phyloP scores from a whole-genome alignment of 2,888 invertebrate genomes.

The Amiota mariae region DNA sequence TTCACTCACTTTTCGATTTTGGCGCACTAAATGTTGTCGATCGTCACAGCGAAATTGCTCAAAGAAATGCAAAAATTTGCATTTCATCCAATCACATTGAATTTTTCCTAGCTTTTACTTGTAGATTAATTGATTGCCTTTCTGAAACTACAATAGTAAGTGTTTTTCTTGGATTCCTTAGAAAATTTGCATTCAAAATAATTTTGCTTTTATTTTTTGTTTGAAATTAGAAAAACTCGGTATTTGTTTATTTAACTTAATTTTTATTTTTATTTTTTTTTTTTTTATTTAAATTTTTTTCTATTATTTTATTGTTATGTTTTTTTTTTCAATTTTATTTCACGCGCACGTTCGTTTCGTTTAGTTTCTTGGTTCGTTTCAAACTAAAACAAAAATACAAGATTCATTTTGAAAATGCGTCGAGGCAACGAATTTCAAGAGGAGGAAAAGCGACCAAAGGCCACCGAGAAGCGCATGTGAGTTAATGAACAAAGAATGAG shows the following conservation, averaged over 20 bases:
- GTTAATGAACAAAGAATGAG: background rate
- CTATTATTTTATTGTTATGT: background rate
- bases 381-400: constrained; percentile 60
- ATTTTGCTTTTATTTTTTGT: background rate
- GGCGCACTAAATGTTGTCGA: background rate
- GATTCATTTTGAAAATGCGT: constrained; percentile 46
- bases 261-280: background rate
- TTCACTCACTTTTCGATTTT: constrained; percentile 6
- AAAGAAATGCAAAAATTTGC: too few relatives aligned
- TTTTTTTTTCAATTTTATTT: constrained; percentile 23
- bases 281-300: constrained; percentile 6
- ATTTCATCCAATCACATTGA: too few relatives aligned
- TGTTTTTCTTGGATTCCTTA: too few relatives aligned
- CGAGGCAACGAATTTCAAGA: constrained; percentile 9
- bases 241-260: constrained; percentile 3
- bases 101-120: too few relatives aligned
- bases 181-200: too few relatives aligned
- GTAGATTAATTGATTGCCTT: too few relatives aligned
- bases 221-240: constrained; percentile 2
- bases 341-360: constrained; percentile 71
- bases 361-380: constrained; percentile 71
- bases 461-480: background rate
- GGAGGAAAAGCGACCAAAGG: too few relatives aligned
- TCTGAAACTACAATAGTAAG: too few relatives aligned
- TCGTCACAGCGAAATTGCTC: too few relatives aligned